These are phyloP conservation scores for Eupeodes corollae DNA, from an alignment of 1,140 invertebrate genomes.

Conservation along the genomic window DNA sequence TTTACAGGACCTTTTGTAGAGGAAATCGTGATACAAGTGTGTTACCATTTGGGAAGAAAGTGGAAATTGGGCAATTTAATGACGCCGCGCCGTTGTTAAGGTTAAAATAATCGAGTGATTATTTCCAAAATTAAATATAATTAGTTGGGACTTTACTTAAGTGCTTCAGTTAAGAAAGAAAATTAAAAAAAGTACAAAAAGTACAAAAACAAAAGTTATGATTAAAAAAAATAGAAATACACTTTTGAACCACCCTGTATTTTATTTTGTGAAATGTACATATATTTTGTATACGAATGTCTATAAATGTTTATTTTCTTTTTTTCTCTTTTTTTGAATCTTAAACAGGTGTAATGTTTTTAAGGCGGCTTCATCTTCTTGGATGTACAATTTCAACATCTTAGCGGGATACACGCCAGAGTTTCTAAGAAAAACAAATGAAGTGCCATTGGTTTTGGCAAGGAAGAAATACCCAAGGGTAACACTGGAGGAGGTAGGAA, in stretches of 20 bases:
- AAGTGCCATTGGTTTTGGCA: slow-evolving; percentile 63
- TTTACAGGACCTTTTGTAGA: too few relatives aligned
- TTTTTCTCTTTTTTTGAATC: neutral
- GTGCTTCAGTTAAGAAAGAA: too few relatives aligned
- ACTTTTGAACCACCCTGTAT: too few relatives aligned
- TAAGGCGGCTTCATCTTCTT: slow-evolving; percentile 76
- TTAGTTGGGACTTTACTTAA: too few relatives aligned
- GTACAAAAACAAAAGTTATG: too few relatives aligned
- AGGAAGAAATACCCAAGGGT: slow-evolving; percentile 66
- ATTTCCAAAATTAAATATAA: neutral
- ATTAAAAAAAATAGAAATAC: too few relatives aligned
- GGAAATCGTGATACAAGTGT: too few relatives aligned
- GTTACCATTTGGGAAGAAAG: too few relatives aligned
- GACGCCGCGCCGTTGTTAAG: too few relatives aligned
- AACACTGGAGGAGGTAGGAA: slow-evolving; percentile 51
- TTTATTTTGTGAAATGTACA: neutral
- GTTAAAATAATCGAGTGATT: neutral
- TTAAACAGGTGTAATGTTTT: slow-evolving; percentile 62
- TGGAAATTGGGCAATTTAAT: too few relatives aligned
- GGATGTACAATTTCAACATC: slow-evolving; percentile 82
- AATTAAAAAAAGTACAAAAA: too few relatives aligned
- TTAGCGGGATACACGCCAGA: slow-evolving; percentile 67
- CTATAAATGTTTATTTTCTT: neutral
- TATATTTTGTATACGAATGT: slow-evolving; percentile 1
- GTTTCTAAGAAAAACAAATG: slow-evolving; percentile 61